Conservation (phyloP, 2,113 vertebrate genomes). For the Electrona antarctica region DNA sequence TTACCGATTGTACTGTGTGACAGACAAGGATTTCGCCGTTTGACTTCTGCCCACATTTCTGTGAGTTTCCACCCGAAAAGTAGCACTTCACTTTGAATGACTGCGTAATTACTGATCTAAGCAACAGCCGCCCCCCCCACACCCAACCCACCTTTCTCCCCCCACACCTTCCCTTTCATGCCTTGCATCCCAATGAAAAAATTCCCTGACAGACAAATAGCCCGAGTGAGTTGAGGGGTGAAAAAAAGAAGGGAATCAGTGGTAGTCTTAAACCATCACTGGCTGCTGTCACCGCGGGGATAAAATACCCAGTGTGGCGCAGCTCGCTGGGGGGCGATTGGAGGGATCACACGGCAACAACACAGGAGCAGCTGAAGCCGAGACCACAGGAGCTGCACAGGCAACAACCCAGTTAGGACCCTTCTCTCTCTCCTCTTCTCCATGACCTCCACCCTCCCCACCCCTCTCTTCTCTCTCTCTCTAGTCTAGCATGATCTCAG, state of each 20-base stretch:
- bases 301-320: constrained; percentile 21
- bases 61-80: constrained; percentile 62
- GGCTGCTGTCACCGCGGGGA: constrained; percentile 64
- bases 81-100: constrained; percentile 74
- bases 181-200: constrained; percentile 68
- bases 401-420: constrained; percentile 33
- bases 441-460: not conserved
- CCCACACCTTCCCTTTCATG: constrained; percentile 65
- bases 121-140: constrained; percentile 10
- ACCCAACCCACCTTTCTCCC: not conserved
- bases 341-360: constrained; percentile 77
- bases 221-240: constrained; percentile 51
- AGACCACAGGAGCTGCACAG: constrained; percentile 64
- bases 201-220: constrained; percentile 74
- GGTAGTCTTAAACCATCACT: constrained; percentile 72
- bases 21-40: constrained; percentile 32
- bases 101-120: constrained; percentile 71
- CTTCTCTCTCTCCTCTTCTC: constrained; percentile 19
- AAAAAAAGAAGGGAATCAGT: constrained; percentile 49
- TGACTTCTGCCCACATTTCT: constrained; percentile 56
- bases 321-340: constrained; percentile 68
- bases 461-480: not conserved
- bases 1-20: constrained; percentile 32
- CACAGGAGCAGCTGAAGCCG: constrained; percentile 51
- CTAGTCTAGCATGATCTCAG: constrained; percentile 22